Percentiles rank a stretch among this genome's conserved stretches.
These are phyloP conservation scores for Xenus cinereus DNA, from an alignment of 2,113 vertebrate species.

Conservation along the genomic window DNA sequence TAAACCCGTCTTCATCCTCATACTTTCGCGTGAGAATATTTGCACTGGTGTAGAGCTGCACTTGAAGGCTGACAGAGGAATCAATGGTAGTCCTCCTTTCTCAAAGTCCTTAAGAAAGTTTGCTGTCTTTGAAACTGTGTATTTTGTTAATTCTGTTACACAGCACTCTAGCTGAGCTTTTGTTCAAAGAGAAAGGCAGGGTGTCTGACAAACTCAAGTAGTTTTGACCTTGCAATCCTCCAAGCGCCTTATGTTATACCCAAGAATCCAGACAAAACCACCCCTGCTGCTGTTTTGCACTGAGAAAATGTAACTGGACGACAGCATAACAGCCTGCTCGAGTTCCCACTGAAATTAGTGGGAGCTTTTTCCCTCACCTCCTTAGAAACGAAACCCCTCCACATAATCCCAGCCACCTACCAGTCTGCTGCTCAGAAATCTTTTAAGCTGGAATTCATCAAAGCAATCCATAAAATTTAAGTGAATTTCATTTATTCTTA, in stretches of 20 bases:
- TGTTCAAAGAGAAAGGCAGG: neutral
- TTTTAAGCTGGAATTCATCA: neutral
- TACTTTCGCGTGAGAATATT: rapidly evolving
- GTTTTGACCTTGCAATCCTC: neutral
- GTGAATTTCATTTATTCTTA: neutral
- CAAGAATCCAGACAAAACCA: neutral
- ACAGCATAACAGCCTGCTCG: neutral
- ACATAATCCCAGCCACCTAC: conserved; percentile 32
- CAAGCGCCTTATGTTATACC: neutral
- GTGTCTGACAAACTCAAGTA: neutral
- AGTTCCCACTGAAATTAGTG: neutral
- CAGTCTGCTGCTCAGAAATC: conserved; percentile 10
- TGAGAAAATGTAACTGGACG: neutral
- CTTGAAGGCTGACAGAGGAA: neutral
- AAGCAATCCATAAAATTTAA: neutral
- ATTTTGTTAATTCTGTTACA: neutral
- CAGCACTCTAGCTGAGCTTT: neutral
- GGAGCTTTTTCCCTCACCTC: neutral
- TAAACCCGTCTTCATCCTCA: neutral
- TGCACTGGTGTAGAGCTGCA: rapidly evolving
- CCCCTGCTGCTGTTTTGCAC: neutral
- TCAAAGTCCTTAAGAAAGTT: neutral
- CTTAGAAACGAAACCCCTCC: neutral
- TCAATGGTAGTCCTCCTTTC: neutral
- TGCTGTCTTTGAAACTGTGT: neutral